phyloP scores from a whole-genome alignment of 2,113 vertebrate genomes.

The Emydocephalus ijimae region DNA sequence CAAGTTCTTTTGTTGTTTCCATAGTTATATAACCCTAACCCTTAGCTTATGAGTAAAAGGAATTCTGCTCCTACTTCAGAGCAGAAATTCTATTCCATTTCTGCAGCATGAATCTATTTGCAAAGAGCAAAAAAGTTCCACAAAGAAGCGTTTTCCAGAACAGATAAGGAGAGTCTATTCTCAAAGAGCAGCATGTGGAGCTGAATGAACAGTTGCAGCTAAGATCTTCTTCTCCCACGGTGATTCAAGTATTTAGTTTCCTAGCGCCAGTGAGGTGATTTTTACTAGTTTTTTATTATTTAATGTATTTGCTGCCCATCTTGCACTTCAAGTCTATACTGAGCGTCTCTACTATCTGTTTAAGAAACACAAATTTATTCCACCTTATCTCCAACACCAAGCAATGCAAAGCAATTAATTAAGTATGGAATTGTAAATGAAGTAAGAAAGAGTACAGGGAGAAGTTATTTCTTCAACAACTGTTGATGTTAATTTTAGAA shows the following conservation, averaged over 20 bases:
- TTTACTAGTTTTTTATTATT: not conserved
- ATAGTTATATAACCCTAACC: not conserved
- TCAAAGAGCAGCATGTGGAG: not conserved
- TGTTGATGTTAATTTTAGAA: not conserved
- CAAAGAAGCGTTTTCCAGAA: not conserved
- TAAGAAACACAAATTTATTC: not conserved
- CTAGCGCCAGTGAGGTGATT: not conserved
- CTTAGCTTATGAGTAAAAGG: slow-evolving; percentile 7
- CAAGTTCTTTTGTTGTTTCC: not conserved
- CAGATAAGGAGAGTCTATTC: not conserved
- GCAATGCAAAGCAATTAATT: slow-evolving; percentile 4
- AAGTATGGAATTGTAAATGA: slow-evolving; percentile 30
- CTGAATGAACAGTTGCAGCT: not conserved
- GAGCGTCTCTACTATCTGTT: not conserved
- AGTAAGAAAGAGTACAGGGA: not conserved
- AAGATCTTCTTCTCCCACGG: not conserved
- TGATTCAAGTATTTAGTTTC: not conserved
- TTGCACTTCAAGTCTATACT: not conserved
- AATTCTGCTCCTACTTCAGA: not conserved
- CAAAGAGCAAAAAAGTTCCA: not conserved
- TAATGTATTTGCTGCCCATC: not conserved
- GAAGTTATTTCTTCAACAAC: slow-evolving; percentile 14
- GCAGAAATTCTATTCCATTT: not conserved
- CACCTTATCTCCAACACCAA: not conserved
- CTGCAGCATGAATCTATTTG: slow-evolving; percentile 2